phyloP scores from a whole-genome alignment of 2,888 invertebrate species.

The Ichneumoninae sp. region DNA sequence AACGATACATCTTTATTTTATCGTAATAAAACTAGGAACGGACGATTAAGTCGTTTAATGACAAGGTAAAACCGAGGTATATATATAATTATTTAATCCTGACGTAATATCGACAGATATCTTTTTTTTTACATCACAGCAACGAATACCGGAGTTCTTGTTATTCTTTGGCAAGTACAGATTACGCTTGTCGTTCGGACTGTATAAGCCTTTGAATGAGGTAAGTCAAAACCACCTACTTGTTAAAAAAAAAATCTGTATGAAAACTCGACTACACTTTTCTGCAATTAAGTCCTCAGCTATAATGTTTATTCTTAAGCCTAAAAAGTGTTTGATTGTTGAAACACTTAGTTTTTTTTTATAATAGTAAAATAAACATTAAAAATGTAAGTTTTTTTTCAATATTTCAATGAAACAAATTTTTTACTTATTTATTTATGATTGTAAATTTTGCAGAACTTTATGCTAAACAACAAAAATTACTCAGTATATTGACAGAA shows the following conservation, averaged over 20 bases:
- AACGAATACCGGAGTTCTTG: conserved; percentile 57
- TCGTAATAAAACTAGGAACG: conserved; percentile 18
- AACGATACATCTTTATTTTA: conserved; percentile 29
- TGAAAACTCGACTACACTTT: background rate
- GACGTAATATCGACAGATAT: conserved; percentile 55
- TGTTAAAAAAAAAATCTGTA: background rate
- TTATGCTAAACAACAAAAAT: too few species aligned
- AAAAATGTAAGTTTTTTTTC: too few species aligned
- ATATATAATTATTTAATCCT: conserved; percentile 40
- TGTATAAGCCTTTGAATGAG: conserved; percentile 35
- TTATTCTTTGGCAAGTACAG: conserved; percentile 58
- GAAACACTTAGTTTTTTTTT: too few species aligned
- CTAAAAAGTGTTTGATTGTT: conserved; percentile 14
- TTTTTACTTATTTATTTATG: too few species aligned
- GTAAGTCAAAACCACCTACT: conserved; percentile 1
- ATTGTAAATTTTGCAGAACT: too few species aligned
- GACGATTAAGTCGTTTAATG: conserved; percentile 29
- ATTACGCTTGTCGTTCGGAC: conserved; percentile 28
- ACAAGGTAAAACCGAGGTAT: conserved; percentile 59
- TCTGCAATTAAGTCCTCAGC: background rate
- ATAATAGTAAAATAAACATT: too few species aligned
- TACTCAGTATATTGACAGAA: too few species aligned
- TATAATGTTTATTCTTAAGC: background rate
- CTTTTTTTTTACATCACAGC: conserved; percentile 58
- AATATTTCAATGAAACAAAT: too few species aligned